Base-by-base conservation (phyloP, 2,888 invertebrate species). In the Drosophila emarginata region DNA sequence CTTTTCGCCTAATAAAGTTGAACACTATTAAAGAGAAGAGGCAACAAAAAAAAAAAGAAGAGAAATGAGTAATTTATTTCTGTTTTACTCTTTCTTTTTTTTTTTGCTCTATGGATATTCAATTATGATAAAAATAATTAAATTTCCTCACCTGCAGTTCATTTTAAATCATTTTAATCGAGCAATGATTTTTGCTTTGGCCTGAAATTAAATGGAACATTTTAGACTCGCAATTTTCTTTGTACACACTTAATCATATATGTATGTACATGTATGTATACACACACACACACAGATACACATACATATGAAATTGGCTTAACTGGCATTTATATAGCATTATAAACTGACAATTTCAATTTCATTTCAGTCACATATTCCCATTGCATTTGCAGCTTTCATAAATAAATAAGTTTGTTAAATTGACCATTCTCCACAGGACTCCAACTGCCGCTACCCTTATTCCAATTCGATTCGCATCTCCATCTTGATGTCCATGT, bases 391-490 rank as follows among this genome's bases (percentile, higher is more conserved):
- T 73, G 45, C 78, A 73, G 61, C 61, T 71, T 74, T 88, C 79
- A 82, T 82, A 82, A 82, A 82, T 82, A 82, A 88, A 87, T 78
- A 87, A 72, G 79, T 71, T 76, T 80, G 72, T 80, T 84, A 87
- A 82, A 82, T 80, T 87, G 85, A 78, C 69, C 79, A 73, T 64
- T 81, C 58, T 74, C 59, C 18, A 57, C 37, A 14, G 36, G 57
- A 57, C 53, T 54, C 18, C 53, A 36, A 18, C 4, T 9, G 14
- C 11, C 15, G 23, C 6, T 6, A 37, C 26, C 2, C 12, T 45
- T 15, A 61, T 61, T 5, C 58, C 21, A 39, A 23, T 54, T 45
- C 64, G 36, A 57, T 53, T 50, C 40, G 15, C 26, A 5, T 26
- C 51, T 12, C n/a, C n/a, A 60, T 15, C 11, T 28, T 51, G 12